A percentile compares a stretch with the other conserved stretches of the same genome.
Conservation (phyloP, 2,113 vertebrate genomes). For the Ibidorhyncha struthersii region DNA sequence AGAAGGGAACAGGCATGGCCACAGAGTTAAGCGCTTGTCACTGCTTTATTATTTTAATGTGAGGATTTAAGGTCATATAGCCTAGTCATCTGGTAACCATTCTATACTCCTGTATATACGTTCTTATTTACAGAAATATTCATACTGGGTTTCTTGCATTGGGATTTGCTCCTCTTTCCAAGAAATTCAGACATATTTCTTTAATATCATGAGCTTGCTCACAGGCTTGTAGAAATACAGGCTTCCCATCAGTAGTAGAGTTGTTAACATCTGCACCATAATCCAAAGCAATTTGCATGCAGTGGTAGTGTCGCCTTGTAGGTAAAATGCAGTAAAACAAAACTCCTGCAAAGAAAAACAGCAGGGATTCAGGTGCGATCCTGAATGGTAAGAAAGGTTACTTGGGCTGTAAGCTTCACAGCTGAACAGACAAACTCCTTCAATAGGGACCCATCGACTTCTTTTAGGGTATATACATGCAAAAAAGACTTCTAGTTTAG, state of each 20-base stretch:
- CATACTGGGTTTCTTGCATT: constrained; percentile 79
- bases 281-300: constrained; percentile 80
- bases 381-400: background rate
- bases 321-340: constrained; percentile 91
- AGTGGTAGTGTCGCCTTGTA: constrained; percentile 83
- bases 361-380: background rate
- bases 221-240: constrained; percentile 87
- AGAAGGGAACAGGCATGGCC: background rate
- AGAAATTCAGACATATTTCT: constrained; percentile 81
- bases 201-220: constrained; percentile 79
- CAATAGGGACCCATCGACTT: background rate
- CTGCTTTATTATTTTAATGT: background rate
- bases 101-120: background rate
- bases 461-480: background rate
- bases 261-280: constrained; percentile 88
- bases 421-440: background rate
- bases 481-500: background rate
- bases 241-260: constrained; percentile 73
- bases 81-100: background rate
- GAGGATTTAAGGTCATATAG: background rate
- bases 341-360: constrained; percentile 77
- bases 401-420: background rate
- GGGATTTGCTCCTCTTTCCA: constrained; percentile 87
- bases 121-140: constrained; percentile 39
- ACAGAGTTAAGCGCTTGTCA: background rate